Base-by-base conservation (phyloP, 2,113 vertebrate genomes). In the Tyto alba region DNA sequence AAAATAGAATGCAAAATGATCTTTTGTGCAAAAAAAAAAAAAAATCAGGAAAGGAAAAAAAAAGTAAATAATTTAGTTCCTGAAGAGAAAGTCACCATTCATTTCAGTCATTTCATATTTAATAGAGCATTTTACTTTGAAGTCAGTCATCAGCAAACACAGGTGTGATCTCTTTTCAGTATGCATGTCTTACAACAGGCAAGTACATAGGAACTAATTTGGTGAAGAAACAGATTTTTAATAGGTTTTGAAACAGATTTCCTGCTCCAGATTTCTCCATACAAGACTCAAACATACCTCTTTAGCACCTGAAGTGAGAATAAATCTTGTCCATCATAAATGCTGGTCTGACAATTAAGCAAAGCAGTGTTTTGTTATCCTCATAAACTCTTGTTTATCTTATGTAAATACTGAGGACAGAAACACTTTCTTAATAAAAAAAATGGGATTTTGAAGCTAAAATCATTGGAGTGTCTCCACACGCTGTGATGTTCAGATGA, bases 61-160 rank as follows among this genome's bases (percentile, higher is more conserved):
- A 53, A 72, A 69, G 34, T 30, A 78, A 55, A 50, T 57, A 62
- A 52, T 32, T 48, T 32, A 62, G 59, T 78, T 92, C 74, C 38
- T 77, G 71, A 91, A 82, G 41, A 62, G 81, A 78, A 89, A 93
- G 75, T 53, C 38, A 62, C 69, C 53, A 50, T 78, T 89, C 13
- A 18, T 81, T 91, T 94, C 73, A 47, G 43, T 36, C 56, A 72
- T 71, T 78, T 95, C 91, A 30, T 89, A 88, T 96, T 95, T 92
- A 93, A 93, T 59, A 89, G 68, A 92, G 71, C 68, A 59, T 90
- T 71, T 86, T 93, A 86, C 88, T 85, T 90, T 16, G 25, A 94
- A 94, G 89, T 79, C 52, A 91, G 56, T 85, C 63, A 68, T 43
- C 81, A 59, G 55, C 47, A 56, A 45, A 66, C 0, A 0, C 64